Base-by-base conservation (phyloP, 2,113 vertebrate species). In the Alces alces region DNA sequence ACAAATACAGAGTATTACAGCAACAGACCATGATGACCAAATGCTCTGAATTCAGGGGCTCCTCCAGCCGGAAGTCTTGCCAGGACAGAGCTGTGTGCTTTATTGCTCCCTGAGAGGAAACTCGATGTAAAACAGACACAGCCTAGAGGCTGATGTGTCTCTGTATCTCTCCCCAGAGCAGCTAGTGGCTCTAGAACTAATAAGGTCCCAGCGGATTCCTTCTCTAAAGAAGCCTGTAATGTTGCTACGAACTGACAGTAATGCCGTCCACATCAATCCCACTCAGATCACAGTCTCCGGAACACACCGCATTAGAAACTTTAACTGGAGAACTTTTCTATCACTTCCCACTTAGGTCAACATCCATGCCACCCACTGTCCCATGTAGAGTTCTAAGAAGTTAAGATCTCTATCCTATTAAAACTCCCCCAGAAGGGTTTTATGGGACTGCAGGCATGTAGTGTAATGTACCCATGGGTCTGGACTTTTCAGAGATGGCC, bases 141-240 rank as follows among this genome's bases (percentile, higher is more conserved):
- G 95, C 86, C 30, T 80, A 1, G 12, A 82, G 80, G 85, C 36
- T 64, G 90, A 52, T 47, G 28, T 11, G 88, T 58, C 95, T 84
- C 54, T 58, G 60, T 92, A 84, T 82, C 70, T 43, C 86, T 93
- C 73, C 55, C 66, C 79, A 39, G 76, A 95, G 96, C 66, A 92
- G 84, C 84, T 25, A 73, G 78, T n/a, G 19, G 88, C 94, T 92
- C 90, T 82, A 76, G 54, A 66, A 86, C 90, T 92, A 95, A 78
- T 47, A 88, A 96, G 88, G 27, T 79, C 93, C 52, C 87, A 21
- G 12, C 0, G 25, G 95, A 91, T 55, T 84, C 79, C 70, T 61
- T 86, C 54, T 90, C 78, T 85, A 78, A 76, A 96, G 91, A 82
- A 87, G 73, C 73, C 52, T 95, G 90, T 78, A 45, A 82, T 45